Base-by-base conservation (phyloP, 2,888 invertebrate species). In the Andrena camellia region DNA sequence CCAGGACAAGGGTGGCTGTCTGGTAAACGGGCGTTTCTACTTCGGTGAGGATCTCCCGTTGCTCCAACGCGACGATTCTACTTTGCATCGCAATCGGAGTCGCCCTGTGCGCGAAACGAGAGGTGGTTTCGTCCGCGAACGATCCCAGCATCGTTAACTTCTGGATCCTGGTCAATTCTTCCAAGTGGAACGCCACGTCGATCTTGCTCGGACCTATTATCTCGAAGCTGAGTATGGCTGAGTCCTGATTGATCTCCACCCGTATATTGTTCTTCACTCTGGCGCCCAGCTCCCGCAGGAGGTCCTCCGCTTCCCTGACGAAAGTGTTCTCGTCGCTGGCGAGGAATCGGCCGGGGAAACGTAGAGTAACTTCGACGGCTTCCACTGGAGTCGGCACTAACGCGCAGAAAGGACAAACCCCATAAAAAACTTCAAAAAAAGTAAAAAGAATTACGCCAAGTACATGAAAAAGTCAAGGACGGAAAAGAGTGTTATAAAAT, bases 171-270 rank as follows among this genome's bases (percentile, higher is more conserved):
- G 97, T 97, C 95, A 97, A 95, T 93, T 97, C 96, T 93, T 98
- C 97, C 62, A 98, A 95, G 90, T 97, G 96, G 91, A 97, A 97
- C 0, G 97, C 97, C 54, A 97, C 95, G 92, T 98, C 97, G 0
- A 97, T 96, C 90, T 97, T 97, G 85, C 96, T 96, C 0, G 96
- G 95, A 4, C 97, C 97, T 76, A 96, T 95, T 4, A 98, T 94
- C 63, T 96, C 93, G 79, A 94, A 94, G 6, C 90, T 90, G 69
- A 94, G 80, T 60, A 91, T 90, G 1, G 92, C 93, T 35, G 93
- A 93, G 63, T 94, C 94, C 0, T 91, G 91, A 75, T 91, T 90
- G 10, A 94, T 87, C 42, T 92, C 90, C 13, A 93, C 92, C 20
- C 89, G 86, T 5, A 94, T 84, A 2, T 89, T 90, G 66, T 93